These are phyloP conservation scores for Himalopsyche japonica DNA, from an alignment of 2,888 invertebrate genomes.

Conservation along the genomic window DNA sequence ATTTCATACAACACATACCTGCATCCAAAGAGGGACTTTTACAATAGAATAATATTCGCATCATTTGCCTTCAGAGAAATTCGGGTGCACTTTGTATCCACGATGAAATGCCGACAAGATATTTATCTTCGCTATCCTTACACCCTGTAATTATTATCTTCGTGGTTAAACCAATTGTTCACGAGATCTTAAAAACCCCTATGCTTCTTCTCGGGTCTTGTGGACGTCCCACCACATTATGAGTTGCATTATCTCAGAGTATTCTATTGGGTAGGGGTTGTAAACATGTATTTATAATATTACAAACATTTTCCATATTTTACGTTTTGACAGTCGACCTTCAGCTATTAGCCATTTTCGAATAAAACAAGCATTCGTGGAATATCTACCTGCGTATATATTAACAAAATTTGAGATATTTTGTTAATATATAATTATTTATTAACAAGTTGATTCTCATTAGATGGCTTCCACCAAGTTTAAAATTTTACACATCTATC, in stretches of 20 bases:
- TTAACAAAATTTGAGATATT: too few relatives aligned
- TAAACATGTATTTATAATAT: not conserved
- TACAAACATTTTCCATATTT: too few relatives aligned
- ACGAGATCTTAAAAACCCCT: not conserved
- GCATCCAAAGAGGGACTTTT: not conserved
- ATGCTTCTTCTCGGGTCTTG: not conserved
- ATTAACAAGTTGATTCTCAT: too few relatives aligned
- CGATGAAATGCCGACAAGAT: slow-evolving; percentile 2
- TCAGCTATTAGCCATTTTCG: too few relatives aligned
- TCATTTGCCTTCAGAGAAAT: not conserved
- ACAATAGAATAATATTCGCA: not conserved
- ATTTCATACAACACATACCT: too few relatives aligned
- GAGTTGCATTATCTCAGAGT: slow-evolving; percentile 2
- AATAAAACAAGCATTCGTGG: too few relatives aligned
- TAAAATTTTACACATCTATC: too few relatives aligned
- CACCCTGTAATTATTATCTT: slow-evolving; percentile 35
- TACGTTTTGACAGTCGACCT: too few relatives aligned
- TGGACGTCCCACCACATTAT: slow-evolving; percentile 1
- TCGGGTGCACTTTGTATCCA: not conserved
- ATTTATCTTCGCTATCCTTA: slow-evolving; percentile 32
- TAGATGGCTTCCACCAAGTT: too few relatives aligned
- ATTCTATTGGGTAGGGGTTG: not conserved
- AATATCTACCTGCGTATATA: too few relatives aligned
- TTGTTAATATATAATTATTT: too few relatives aligned
- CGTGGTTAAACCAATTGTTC: slow-evolving; percentile 9